Evolutionary conservation across 2,888 invertebrate species (phyloP), one percentile per base, ranked within the genome.

Genomic region (Strigamia crassipes): DNA sequence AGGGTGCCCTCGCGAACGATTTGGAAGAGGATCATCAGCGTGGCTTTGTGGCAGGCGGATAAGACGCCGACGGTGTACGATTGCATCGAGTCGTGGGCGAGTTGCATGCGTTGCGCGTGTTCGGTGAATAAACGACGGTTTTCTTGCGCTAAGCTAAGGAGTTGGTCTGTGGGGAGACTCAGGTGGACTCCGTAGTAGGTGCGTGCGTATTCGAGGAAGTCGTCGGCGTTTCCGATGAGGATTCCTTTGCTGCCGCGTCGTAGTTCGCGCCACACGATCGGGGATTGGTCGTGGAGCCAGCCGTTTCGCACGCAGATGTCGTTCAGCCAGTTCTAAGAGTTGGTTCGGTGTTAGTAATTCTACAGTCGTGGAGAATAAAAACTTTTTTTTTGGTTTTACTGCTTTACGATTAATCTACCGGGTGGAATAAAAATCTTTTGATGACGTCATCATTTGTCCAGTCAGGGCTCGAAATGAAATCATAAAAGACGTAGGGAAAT

Each of bases 161-260:
- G 27, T 10, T 73, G 21, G 3, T 18, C 31, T 4, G 81, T 41
- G 31, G 42, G 21, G 0, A 73, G 13, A 13, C n/a, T 77, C 4
- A 77, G 27, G 3, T 18, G 15, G n/a, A 81, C 18, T 21, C 79
- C 79, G 79, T 88, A 88, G 83, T 88, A 88, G 1, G 85, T 86
- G 42, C 85, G 56, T 8, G 83, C 85, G 80, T 86, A 86, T 82
- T 88, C 88, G 84, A 88, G 86, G 82, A 88, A 88, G 56, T 88
- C 88, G 84, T 87, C 88, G 6, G 87, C 86, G 21, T 87, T 87
- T 41, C 88, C 88, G 56, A 88, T 87, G 4, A 87, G 85, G 31
- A 86, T 86, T 31, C 88, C 88, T 84, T 88, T 88, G 9, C 88
- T 88, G 23, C 88, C 88, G 18, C 88, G 84, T 83, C 88, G 87